Evolutionary conservation across 2,797 vertebrate genomes (phyloP), one percentile per base, ranked within the genome.

Genomic region (Catostomus latipinnis): DNA sequence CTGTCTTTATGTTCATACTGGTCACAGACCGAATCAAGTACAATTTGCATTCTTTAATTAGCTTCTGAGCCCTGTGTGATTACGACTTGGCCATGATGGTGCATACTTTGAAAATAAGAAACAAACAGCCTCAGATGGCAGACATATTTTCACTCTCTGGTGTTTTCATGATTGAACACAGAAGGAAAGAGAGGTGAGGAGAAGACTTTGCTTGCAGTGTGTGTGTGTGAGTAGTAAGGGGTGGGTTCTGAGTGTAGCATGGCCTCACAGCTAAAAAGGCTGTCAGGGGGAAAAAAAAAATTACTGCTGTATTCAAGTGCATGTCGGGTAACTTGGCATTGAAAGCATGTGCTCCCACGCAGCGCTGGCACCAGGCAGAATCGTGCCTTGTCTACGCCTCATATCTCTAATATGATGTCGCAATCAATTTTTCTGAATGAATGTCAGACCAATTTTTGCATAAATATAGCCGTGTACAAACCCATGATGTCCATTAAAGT

Each of bases 1-100:
- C 69, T 76, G 56, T 80, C 71, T 87, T 85, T 88, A 88, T 90
- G 89, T 88, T 87, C 14, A 49, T 84, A 86, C 88, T 84, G 86
- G 86, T 93, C 88, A 91, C 89, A 91, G 88, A 89, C 92, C 88
- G 89, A 91, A 89, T 90, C 91, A 93, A 92, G 90, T 88, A 89
- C 88, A 87, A 93, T 94, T 93, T 92, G 89, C 92, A 93, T 93
- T 92, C 91, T 90, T 90, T 93, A 92, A 93, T 94, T 93, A 92
- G 90, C 88, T 91, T 87, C 90, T 86, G 83, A 91, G 86, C 90
- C 88, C 86, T 89, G 87, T 54, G 88, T 90, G 86, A 90, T 91
- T 91, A 88, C 88, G 89, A 63, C 68, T 78, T 71, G 76, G 67
- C 58, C 4, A 34, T 52, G 68, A 56, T 52, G 58, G 13, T 10